phyloP scores from a whole-genome alignment of 37 sponge, comb jelly and placozoan genomes.

The Bolinopsis microptera region DNA sequence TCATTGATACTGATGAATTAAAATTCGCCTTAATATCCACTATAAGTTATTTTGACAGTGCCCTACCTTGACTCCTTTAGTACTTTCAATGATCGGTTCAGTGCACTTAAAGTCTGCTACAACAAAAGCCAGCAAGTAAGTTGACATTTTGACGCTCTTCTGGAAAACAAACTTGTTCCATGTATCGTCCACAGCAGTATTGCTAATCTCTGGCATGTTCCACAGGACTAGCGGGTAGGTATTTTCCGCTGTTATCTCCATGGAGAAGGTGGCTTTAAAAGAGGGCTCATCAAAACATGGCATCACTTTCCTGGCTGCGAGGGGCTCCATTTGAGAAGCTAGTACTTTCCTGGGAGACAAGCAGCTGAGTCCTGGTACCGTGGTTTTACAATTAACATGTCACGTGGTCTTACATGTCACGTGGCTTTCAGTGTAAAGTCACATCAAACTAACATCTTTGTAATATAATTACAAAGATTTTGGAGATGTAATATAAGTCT shows the following conservation, averaged over 20 bases:
- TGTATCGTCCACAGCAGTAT: neutral
- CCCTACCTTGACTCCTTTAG: slow-evolving; percentile 25
- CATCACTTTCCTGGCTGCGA: slow-evolving; percentile 48
- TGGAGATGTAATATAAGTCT: too few relatives aligned
- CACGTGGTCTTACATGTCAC: too few relatives aligned
- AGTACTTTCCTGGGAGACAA: neutral
- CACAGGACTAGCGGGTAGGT: slow-evolving; percentile 52
- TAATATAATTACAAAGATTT: too few relatives aligned
- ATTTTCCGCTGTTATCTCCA: slow-evolving; percentile 35
- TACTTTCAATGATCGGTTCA: neutral
- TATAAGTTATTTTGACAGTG: too few relatives aligned
- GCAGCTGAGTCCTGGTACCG: too few relatives aligned
- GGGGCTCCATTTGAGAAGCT: slow-evolving; percentile 44
- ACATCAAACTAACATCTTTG: too few relatives aligned
- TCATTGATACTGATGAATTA: too few relatives aligned
- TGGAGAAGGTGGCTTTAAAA: slow-evolving; percentile 46
- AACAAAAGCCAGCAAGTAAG: slow-evolving; percentile 65
- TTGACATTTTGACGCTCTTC: slow-evolving; percentile 63
- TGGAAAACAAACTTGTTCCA: slow-evolving; percentile 32
- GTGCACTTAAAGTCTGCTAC: slow-evolving; percentile 61
- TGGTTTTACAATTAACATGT: too few relatives aligned
- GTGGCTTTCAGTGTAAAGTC: too few relatives aligned
- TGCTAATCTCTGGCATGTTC: slow-evolving; percentile 56
- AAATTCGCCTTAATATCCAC: too few relatives aligned
- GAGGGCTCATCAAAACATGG: slow-evolving; percentile 58